These are phyloP conservation scores for Trachelus stipa DNA, from an alignment of 2,888 invertebrate species.

Conservation along the genomic window DNA sequence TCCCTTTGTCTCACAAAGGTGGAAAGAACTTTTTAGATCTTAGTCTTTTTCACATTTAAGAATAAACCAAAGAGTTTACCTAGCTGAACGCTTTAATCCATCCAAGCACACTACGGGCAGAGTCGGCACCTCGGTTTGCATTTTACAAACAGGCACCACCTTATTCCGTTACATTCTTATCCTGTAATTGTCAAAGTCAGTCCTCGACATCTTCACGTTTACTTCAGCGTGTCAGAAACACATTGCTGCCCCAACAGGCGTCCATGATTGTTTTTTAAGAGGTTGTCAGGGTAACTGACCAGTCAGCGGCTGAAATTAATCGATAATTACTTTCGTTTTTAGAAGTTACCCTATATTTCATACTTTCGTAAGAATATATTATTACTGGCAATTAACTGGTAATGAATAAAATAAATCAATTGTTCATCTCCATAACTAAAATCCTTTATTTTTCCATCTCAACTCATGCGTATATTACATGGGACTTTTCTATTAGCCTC, in stretches of 20 bases:
- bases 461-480: neutral
- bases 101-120: slow-evolving; percentile 58
- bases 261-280: slow-evolving; percentile 56
- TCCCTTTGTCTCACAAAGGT: neutral
- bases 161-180: slow-evolving; percentile 12
- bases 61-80: slow-evolving; percentile 41
- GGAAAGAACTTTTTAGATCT: neutral
- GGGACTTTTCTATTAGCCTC: no score
- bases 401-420: neutral
- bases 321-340: slow-evolving; percentile 11
- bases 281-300: slow-evolving; percentile 50
- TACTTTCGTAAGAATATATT: neutral
- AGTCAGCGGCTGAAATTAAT: slow-evolving; percentile 8
- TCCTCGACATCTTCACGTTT: slow-evolving; percentile 25
- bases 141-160: slow-evolving; percentile 41
- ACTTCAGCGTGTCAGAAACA: slow-evolving; percentile 30
- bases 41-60: neutral
- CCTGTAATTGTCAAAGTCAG: slow-evolving; percentile 14
- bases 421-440: neutral
- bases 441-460: neutral
- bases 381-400: neutral
- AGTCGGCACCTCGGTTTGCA: slow-evolving; percentile 61
- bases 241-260: slow-evolving; percentile 43
- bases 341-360: neutral
- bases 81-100: slow-evolving; percentile 48